These are phyloP conservation scores for Parambassis ranga DNA, from an alignment of 2,797 vertebrate species.

Conservation along the genomic window DNA sequence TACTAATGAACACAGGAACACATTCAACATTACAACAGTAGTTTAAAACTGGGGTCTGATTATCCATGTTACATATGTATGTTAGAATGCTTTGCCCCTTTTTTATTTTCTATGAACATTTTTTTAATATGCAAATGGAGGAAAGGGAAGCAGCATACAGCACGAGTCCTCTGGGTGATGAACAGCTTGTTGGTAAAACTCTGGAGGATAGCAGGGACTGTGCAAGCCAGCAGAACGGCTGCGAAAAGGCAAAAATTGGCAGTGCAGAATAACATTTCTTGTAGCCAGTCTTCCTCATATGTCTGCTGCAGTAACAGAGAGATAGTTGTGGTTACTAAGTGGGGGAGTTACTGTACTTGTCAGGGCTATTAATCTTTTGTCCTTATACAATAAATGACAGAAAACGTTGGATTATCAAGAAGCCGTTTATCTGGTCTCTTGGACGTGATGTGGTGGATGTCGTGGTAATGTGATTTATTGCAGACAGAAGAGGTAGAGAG, in stretches of 20 bases:
- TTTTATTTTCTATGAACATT: not conserved
- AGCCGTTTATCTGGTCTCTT: too few species aligned
- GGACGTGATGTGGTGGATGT: too few species aligned
- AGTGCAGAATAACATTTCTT: not conserved
- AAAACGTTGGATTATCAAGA: too few species aligned
- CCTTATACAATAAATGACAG: too few species aligned
- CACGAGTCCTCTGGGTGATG: conserved; percentile 43
- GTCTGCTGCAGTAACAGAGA: not conserved
- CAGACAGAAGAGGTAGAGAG: too few species aligned
- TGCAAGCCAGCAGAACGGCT: conserved; percentile 18
- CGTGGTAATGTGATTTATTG: too few species aligned
- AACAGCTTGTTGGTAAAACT: conserved; percentile 43
- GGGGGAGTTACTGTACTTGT: not conserved
- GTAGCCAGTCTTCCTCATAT: conserved; percentile 4
- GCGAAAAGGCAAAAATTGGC: conserved; percentile 32
- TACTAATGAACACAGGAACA: conserved; percentile 6
- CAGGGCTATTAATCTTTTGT: conserved; percentile 2
- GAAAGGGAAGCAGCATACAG: not conserved
- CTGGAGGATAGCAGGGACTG: conserved; percentile 12
- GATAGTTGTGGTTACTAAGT: not conserved
- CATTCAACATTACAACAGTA: too few species aligned
- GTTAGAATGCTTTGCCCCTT: not conserved
- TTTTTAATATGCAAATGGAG: conserved; percentile 1
- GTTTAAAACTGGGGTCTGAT: not conserved
- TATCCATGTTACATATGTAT: not conserved